Conservation (phyloP, 1,140 invertebrate species). For the Drosophila leontia region DNA sequence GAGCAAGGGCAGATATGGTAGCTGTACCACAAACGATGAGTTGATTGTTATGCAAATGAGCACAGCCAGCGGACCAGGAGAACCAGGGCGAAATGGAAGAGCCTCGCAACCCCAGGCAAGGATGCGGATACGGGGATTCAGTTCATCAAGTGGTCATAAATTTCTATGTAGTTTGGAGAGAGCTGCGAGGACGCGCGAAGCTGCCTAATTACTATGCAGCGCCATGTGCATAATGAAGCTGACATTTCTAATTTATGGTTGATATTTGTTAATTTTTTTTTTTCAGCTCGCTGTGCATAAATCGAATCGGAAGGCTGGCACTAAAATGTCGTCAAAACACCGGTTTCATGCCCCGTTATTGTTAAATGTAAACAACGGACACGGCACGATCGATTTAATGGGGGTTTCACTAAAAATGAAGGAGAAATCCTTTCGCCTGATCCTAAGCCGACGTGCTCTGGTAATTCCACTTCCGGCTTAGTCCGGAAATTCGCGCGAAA, state of each 20-base stretch:
- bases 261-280: constrained; percentile 70
- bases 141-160: constrained; percentile 84
- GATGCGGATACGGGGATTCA: constrained; percentile 43
- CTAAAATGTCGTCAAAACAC: constrained; percentile 77
- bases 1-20: constrained; percentile 32
- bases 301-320: constrained; percentile 62
- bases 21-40: constrained; percentile 75
- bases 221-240: constrained; percentile 82
- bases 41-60: constrained; percentile 84
- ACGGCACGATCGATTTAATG: constrained; percentile 19
- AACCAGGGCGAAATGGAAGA: constrained; percentile 66
- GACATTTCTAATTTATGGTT: constrained; percentile 81
- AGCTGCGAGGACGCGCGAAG: constrained; percentile 28
- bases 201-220: constrained; percentile 79
- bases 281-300: constrained; percentile 43
- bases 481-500: constrained; percentile 58
- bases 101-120: constrained; percentile 48
- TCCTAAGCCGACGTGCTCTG: constrained; percentile 45
- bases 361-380: constrained; percentile 64
- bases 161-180: constrained; percentile 54
- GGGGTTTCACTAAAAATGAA: background rate
- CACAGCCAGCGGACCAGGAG: constrained; percentile 22
- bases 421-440: constrained; percentile 30
- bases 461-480: constrained; percentile 72
- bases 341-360: constrained; percentile 80